These are phyloP conservation scores for Lycocerus yunnanus DNA, from an alignment of 2,888 invertebrate species.

Conservation along the genomic window DNA sequence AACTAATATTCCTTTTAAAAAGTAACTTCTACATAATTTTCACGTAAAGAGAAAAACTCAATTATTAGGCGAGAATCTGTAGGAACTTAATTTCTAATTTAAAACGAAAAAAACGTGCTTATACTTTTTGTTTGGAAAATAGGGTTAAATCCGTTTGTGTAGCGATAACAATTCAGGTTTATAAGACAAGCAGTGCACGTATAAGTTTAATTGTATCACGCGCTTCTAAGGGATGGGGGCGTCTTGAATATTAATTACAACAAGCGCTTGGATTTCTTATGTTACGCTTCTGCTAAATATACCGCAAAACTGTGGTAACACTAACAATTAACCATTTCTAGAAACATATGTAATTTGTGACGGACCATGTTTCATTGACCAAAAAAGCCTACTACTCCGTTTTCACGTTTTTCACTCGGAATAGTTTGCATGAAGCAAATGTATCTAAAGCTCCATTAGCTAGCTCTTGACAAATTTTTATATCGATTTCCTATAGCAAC, in stretches of 20 bases:
- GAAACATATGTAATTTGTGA: slow-evolving; percentile 19
- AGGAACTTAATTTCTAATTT: neutral
- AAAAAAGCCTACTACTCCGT: neutral
- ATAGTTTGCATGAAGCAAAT: neutral
- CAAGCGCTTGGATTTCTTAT: slow-evolving; percentile 36
- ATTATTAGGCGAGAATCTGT: neutral
- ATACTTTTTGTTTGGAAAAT: slow-evolving; percentile 7
- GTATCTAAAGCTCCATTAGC: neutral
- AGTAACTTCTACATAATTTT: neutral
- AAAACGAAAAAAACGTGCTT: neutral
- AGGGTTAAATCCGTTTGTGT: slow-evolving; percentile 34
- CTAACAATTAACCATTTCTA: slow-evolving; percentile 20
- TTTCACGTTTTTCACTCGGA: neutral
- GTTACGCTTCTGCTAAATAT: slow-evolving; percentile 26
- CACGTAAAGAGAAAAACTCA: neutral
- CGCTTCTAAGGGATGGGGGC: slow-evolving; percentile 38
- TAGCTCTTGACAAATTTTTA: neutral
- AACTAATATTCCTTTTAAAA: neutral
- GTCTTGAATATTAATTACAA: slow-evolving; percentile 50
- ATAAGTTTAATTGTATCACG: slow-evolving; percentile 52
- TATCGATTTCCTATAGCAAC: neutral
- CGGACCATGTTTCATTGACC: neutral
- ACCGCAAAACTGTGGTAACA: slow-evolving; percentile 24
- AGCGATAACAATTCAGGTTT: slow-evolving; percentile 37
- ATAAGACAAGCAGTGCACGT: slow-evolving; percentile 44